Evolutionary conservation across 2,113 vertebrate species (phyloP), one percentile per base, ranked within the genome.

Genomic region (Zonotrichia leucophrys): DNA sequence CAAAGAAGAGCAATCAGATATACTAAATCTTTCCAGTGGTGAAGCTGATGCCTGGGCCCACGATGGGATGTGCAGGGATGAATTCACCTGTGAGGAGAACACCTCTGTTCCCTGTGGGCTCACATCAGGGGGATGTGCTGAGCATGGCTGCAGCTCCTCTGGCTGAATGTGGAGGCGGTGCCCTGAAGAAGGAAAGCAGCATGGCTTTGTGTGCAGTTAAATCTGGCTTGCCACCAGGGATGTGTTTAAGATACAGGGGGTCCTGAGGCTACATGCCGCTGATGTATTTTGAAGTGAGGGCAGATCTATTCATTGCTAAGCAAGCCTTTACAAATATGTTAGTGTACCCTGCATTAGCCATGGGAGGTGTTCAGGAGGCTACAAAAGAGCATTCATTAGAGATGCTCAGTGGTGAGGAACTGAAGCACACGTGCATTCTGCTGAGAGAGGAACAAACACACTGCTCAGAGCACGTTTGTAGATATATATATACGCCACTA

Each of bases 31-130:
- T 86, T 41, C 15, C 80, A 58, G 84, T 0, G 8, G 55, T 21
- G 55, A 90, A 62, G 60, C 30, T 19, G 44, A 28, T 0, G 12
- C n/a, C 50, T 17, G 63, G 47, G 17, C 75, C 28, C 56, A 59
- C 0, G 1, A n/a, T 33, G 64, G 0, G 2, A 74, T 11, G 39
- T 0, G 0, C 9, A 16, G 72, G 60, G 59, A 77, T 0, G 0
- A 74, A 67, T 7, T 30, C 22, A 72, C 69, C 66, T 56, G 62
- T 44, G 64, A 66, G 83, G 80, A 73, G n/a, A 77, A 33, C 0
- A 0, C 18, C 56, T 86, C 59, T 74, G 64, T 24, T 92, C 73
- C 70, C 82, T 15, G 25, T 27, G 15, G 15, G 66, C 28, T 92
- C 39, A 23, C 58, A 28, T 41, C 77, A 44, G 66, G 60, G 39